phyloP scores from a whole-genome alignment of 2,888 invertebrate genomes.

The Lordiphosa andalusiaca region DNA sequence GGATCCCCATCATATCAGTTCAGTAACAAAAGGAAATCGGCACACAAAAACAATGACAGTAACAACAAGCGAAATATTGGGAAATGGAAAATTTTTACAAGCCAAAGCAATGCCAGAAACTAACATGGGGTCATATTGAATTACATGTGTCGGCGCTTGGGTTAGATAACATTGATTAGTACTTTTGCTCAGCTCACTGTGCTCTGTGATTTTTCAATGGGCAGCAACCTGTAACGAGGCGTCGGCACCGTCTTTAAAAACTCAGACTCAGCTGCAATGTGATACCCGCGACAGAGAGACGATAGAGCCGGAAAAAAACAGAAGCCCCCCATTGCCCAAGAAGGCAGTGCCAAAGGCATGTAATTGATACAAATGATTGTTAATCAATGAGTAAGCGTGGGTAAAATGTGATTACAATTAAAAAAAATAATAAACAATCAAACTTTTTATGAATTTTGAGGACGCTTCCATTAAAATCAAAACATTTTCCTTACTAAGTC shows the following conservation, averaged over 20 bases:
- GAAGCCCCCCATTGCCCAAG: neutral
- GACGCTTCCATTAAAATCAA: no score
- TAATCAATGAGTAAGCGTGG: no score
- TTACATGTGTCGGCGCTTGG: constrained; percentile 1
- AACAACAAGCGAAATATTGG: constrained; percentile 7
- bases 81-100: constrained; percentile 14
- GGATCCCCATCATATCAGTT: constrained; percentile 5
- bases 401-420: no score
- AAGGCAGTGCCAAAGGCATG: neutral
- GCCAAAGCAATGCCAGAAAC: neutral
- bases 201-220: constrained; percentile 4
- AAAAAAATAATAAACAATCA: no score
- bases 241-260: neutral
- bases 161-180: neutral
- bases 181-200: neutral
- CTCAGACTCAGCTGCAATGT: neutral
- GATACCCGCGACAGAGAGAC: neutral
- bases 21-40: constrained; percentile 3
- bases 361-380: neutral
- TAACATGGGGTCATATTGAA: neutral
- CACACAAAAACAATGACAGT: constrained; percentile 7
- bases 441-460: no score
- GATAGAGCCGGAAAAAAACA: no score
- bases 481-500: no score
- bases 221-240: constrained; percentile 1